Evolutionary conservation across 2,888 invertebrate species (phyloP).

Genomic region (Oithona nana): DNA sequence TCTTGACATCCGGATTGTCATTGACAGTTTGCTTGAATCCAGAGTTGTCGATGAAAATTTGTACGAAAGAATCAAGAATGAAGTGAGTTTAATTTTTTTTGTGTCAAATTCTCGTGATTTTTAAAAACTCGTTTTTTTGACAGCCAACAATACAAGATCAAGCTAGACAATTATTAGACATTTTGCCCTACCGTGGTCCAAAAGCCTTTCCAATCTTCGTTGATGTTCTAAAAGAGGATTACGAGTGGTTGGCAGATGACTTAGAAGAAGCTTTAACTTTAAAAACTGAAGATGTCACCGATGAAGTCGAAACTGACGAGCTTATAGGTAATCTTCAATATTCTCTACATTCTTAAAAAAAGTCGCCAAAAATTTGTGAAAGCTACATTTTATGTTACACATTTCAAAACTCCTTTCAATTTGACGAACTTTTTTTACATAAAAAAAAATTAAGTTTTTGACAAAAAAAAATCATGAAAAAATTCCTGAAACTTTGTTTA

Average conservation of each 20-base stretch:
- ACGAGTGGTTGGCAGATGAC: slow-evolving; percentile 38
- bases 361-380: no score
- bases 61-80: not conserved
- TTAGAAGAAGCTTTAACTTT: slow-evolving; percentile 25
- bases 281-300: not conserved
- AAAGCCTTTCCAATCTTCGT: slow-evolving; percentile 37
- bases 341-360: no score
- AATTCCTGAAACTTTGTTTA: no score
- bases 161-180: slow-evolving; percentile 30
- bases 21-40: not conserved
- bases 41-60: not conserved
- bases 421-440: no score
- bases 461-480: no score
- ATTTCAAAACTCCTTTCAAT: no score
- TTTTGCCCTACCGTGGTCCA: slow-evolving; percentile 30
- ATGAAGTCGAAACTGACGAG: not conserved
- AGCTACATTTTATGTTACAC: no score
- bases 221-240: slow-evolving; percentile 36
- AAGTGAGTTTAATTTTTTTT: not conserved
- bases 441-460: no score
- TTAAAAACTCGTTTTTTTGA: no score
- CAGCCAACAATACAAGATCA: no score
- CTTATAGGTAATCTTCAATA: no score
- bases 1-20: not conserved
- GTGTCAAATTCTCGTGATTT: no score